phyloP scores from a whole-genome alignment of 2,113 vertebrate genomes.

The Eretmochelys imbricata region DNA sequence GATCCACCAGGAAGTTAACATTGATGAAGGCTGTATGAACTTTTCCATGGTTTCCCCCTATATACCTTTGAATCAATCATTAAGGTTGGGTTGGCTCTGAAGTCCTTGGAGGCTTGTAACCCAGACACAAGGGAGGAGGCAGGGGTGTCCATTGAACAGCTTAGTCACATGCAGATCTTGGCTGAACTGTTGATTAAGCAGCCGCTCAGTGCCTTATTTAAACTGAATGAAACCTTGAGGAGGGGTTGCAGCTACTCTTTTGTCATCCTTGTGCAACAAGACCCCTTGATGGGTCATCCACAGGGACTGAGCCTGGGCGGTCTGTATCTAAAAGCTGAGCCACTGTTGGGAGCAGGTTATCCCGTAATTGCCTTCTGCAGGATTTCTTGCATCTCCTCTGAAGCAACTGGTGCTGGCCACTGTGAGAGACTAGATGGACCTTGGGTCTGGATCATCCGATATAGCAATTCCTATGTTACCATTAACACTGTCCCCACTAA shows the following conservation, averaged over 20 bases:
- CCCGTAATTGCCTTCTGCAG: not conserved
- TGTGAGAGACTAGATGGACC: not conserved
- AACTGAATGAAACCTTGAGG: not conserved
- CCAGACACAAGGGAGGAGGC: not conserved
- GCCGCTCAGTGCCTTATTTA: not conserved
- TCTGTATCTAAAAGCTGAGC: not conserved
- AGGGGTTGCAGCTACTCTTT: not conserved
- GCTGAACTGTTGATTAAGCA: not conserved
- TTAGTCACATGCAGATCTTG: not conserved
- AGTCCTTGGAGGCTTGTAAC: not conserved
- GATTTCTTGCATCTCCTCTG: not conserved
- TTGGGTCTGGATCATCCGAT: not conserved
- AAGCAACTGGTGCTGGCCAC: not conserved
- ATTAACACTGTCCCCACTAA: not conserved
- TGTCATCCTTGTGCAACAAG: not conserved
- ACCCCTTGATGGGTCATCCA: not conserved
- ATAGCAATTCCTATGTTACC: not conserved
- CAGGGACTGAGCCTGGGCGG: not conserved
- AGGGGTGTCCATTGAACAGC: fast-evolving
- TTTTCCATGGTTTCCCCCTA: not conserved
- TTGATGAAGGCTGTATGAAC: not conserved
- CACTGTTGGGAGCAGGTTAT: not conserved
- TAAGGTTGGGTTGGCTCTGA: not conserved
- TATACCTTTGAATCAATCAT: not conserved
- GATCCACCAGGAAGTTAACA: not conserved